Conservation (phyloP, 2,888 invertebrate species). For the Lasioglossum leucozonium region DNA sequence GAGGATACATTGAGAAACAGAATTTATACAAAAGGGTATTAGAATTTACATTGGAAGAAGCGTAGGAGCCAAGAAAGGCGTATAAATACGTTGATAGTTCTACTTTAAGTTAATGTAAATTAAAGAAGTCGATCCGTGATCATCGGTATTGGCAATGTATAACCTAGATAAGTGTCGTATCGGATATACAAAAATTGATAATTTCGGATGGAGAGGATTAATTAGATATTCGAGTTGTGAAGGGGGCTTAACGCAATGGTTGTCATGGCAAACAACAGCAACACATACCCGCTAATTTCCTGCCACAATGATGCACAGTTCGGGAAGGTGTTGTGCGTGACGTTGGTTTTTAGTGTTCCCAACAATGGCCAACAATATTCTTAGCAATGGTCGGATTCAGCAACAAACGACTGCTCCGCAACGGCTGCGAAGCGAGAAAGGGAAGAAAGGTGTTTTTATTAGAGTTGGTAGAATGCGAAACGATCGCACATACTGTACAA, state of each 20-base stretch:
- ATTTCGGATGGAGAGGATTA: background rate
- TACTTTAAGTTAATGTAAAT: background rate
- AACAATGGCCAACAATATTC: conserved; percentile 77
- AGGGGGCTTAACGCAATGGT: conserved; percentile 28
- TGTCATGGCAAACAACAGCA: conserved; percentile 50
- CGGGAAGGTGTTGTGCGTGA: background rate
- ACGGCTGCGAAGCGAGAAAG: conserved; percentile 72
- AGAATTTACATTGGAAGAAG: background rate
- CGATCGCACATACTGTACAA: background rate
- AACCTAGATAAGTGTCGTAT: background rate
- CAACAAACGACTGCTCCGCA: conserved; percentile 72
- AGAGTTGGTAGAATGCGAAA: background rate
- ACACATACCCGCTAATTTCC: conserved; percentile 28
- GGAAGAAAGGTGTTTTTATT: conserved; percentile 75
- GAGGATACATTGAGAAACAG: background rate
- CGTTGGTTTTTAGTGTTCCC: conserved; percentile 4
- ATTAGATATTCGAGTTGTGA: conserved; percentile 3
- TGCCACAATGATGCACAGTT: conserved; percentile 7
- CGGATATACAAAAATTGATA: background rate
- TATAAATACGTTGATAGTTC: background rate
- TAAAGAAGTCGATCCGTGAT: no score
- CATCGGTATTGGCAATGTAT: background rate
- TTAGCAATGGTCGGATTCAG: conserved; percentile 79
- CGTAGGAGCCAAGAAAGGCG: background rate
- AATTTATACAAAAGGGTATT: background rate